Conservation (phyloP, 2,888 invertebrate species). For the Hecatera dysodea region DNA sequence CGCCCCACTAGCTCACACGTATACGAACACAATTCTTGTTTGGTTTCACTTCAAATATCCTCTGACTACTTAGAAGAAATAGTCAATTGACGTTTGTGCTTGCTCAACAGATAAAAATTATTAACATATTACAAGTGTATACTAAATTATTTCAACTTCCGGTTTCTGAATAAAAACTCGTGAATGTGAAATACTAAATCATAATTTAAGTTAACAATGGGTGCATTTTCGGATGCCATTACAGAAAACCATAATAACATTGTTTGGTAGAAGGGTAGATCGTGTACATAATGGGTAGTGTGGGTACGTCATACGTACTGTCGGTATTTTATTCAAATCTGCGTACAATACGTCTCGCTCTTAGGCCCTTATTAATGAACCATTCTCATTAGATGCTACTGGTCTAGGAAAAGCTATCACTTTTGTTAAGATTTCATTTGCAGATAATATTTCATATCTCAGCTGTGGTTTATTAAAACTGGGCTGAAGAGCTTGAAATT, state of each 20-base stretch:
- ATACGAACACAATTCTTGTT: conserved; percentile 13
- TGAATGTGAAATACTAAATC: conserved; percentile 16
- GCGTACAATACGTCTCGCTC: conserved; percentile 9
- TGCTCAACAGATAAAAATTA: conserved; percentile 10
- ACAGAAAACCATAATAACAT: conserved; percentile 10
- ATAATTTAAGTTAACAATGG: conserved; percentile 24
- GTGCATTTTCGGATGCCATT: conserved; percentile 35
- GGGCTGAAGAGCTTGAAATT: conserved; percentile 1
- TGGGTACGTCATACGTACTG: conserved; percentile 12
- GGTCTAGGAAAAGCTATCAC: background rate
- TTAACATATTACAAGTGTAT: background rate
- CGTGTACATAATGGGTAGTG: conserved; percentile 47
- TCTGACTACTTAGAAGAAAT: conserved; percentile 9
- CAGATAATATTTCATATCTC: too few species aligned
- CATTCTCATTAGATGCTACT: background rate
- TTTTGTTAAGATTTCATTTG: background rate
- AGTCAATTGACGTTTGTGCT: background rate
- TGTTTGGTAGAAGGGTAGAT: conserved; percentile 36
- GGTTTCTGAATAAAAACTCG: conserved; percentile 21
- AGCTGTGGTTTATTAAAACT: conserved; percentile 1
- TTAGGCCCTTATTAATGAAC: conserved; percentile 11
- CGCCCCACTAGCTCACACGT: conserved; percentile 2
- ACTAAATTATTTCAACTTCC: background rate
- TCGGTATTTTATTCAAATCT: conserved; percentile 9
- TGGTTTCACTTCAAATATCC: conserved; percentile 10